These are phyloP conservation scores for Caloenas nicobarica DNA, from an alignment of 2,113 vertebrate species.

Conservation along the genomic window DNA sequence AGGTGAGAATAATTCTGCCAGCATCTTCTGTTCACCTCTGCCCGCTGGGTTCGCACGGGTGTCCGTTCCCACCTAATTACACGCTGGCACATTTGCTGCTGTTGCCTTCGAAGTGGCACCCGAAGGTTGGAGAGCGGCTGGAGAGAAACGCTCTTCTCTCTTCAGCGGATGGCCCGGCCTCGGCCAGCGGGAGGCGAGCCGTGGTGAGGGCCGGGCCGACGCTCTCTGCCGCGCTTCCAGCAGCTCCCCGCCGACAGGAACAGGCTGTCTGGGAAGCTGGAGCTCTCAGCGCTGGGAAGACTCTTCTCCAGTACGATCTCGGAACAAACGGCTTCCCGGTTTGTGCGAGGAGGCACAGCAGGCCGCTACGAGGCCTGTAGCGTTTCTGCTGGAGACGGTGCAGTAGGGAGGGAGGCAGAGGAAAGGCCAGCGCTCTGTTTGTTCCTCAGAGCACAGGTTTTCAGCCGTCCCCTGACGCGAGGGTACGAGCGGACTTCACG, in stretches of 20 bases:
- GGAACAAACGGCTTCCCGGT: neutral
- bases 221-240: neutral
- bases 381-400: neutral
- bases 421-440: neutral
- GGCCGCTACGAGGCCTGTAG: neutral
- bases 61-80: neutral
- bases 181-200: neutral
- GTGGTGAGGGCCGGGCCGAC: neutral
- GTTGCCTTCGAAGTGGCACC: neutral
- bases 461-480: too few species aligned
- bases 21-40: neutral
- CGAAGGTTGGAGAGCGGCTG: neutral
- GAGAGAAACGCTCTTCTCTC: neutral
- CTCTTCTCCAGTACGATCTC: neutral
- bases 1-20: constrained; percentile 21
- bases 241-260: neutral
- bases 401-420: neutral
- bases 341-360: neutral
- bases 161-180: neutral
- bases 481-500: too few species aligned
- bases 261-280: neutral
- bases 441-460: neutral
- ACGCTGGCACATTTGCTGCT: neutral
- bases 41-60: accelerated
- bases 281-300: neutral